These are phyloP conservation scores for Lucifuga dentata DNA, from an alignment of 2,113 vertebrate genomes.

Conservation along the genomic window DNA sequence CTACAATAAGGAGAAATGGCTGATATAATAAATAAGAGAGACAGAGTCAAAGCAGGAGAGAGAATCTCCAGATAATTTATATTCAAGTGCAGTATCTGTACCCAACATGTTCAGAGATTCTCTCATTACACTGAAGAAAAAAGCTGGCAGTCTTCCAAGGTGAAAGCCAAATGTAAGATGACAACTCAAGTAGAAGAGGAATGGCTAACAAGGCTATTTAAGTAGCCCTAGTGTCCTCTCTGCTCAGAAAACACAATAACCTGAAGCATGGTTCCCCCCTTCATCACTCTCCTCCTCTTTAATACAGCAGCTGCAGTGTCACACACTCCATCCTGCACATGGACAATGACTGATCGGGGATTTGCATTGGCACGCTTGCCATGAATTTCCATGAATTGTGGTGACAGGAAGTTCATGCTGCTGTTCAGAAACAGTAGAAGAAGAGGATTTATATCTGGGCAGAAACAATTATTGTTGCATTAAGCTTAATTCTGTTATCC, in stretches of 20 bases:
- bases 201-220: conserved; percentile 13
- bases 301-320: not conserved
- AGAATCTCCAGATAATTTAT: not conserved
- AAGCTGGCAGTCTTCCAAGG: not conserved
- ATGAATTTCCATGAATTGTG: too few species aligned
- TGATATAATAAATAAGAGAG: not conserved
- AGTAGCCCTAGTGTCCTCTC: conserved; percentile 11
- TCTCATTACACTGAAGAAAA: not conserved
- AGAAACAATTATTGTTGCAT: too few species aligned
- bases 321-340: too few species aligned
- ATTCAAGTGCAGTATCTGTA: not conserved
- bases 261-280: not conserved
- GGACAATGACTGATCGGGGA: too few species aligned
- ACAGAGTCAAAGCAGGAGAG: not conserved
- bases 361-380: too few species aligned
- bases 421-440: too few species aligned
- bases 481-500: too few species aligned
- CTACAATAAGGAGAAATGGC: not conserved
- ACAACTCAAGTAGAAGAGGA: not conserved
- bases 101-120: not conserved
- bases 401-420: too few species aligned
- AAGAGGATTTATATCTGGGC: too few species aligned
- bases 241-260: conserved; percentile 8
- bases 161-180: not conserved
- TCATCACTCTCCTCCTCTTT: not conserved